These are phyloP conservation scores for Siderastrea siderea DNA, from an alignment of 92 coral and sea anemone species.

Conservation along the genomic window DNA sequence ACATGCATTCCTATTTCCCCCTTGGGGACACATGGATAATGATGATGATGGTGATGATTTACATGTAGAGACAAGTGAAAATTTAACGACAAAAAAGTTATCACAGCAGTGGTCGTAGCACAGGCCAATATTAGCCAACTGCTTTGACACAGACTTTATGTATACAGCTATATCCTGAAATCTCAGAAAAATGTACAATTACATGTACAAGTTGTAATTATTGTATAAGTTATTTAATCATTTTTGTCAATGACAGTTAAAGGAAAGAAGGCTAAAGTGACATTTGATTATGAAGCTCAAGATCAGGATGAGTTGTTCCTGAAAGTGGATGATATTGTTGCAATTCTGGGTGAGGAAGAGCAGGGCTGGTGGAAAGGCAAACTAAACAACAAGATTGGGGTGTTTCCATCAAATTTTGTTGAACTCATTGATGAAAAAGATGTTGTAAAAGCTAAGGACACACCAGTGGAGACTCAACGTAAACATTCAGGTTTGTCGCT, in stretches of 20 bases:
- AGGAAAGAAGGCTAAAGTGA: slow-evolving; percentile 85
- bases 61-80: too few species aligned
- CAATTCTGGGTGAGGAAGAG: slow-evolving; percentile 79
- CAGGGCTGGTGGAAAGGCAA: slow-evolving; percentile 98
- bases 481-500: slow-evolving; percentile 5
- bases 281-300: slow-evolving; percentile 86
- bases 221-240: background rate
- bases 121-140: too few species aligned
- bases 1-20: too few species aligned
- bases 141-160: too few species aligned
- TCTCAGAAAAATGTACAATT: background rate
- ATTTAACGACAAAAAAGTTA: too few species aligned
- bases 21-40: too few species aligned
- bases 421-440: slow-evolving; percentile 71
- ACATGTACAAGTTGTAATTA: background rate
- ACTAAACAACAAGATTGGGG: slow-evolving; percentile 69
- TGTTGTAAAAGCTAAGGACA: slow-evolving; percentile 5
- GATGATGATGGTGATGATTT: too few species aligned
- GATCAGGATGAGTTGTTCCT: slow-evolving; percentile 89
- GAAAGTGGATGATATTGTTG: slow-evolving; percentile 69
- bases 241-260: slow-evolving; percentile 35
- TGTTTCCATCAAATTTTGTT: slow-evolving; percentile 95
- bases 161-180: too few species aligned
- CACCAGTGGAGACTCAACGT: background rate
- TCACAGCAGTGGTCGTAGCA: too few species aligned